Base-by-base conservation (phyloP, 2,888 invertebrate genomes). In the Drosophila emarginata region DNA sequence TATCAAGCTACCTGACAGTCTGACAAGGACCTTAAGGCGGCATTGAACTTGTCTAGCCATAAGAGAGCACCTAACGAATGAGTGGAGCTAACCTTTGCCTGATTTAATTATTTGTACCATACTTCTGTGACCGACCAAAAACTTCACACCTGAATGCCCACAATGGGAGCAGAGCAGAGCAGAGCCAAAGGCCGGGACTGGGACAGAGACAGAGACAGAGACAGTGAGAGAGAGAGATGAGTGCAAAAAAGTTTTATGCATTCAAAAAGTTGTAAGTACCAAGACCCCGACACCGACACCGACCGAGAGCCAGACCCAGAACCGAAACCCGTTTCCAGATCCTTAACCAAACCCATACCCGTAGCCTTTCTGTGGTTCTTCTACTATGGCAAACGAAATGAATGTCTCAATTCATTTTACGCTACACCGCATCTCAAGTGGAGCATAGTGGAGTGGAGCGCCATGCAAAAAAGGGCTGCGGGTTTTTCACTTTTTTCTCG, bases 331-430 rank as follows among this genome's bases (percentile, higher is more conserved):
- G 11, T 21, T 21, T 11, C 7, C 12, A 21, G 18, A 9, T 5
- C 36, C 61, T 21, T 40, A 36, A 4, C 37, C 37, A n/a, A 4
- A 37, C 45, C 21, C 45, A 21, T 14, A 21, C 56, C 37, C 54
- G 40, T 40, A 52, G 39, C 50, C 61, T 37, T 54, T 53, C 53
- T 64, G 60, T 61, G 57, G 54, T 60, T 60, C 60, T 7, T 56
- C 54, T 61, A 63, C 60, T 67, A 59, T 36, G 11, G 74, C 77
- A 58, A 64, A 72, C 62, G 78, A 80, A 79, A 74, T 73, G 78
- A 84, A 86, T 88, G 83, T 84, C 83, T 88, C 83, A 84, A 84
- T 84, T 88, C 83, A 84, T 84, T 84, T 84, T 86, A 88, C 88
- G 83, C 81, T 68, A 88, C 81, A 83, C 70, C 86, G 88, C 84